phyloP scores from a whole-genome alignment of 2,888 invertebrate species.

The Ichneumon xanthorius region DNA sequence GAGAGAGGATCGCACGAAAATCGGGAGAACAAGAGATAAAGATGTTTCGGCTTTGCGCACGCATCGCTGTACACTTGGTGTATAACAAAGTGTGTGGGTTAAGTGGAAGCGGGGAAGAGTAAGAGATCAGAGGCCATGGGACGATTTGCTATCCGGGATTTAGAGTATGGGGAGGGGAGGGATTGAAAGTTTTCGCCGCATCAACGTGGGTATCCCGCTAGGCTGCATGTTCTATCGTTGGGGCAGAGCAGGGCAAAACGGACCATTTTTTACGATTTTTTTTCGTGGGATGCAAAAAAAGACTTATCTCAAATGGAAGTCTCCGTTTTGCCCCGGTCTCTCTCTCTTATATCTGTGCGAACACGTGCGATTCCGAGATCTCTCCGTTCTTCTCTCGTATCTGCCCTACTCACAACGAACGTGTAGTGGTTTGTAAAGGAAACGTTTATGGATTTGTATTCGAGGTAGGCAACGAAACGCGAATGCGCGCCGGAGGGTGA shows the following conservation, averaged over 20 bases:
- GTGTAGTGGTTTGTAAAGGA: slow-evolving; percentile 49
- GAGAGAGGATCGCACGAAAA: neutral
- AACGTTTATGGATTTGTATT: slow-evolving; percentile 57
- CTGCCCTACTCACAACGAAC: slow-evolving; percentile 6
- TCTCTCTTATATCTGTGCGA: neutral
- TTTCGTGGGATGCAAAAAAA: neutral
- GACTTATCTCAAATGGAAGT: neutral
- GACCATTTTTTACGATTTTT: neutral
- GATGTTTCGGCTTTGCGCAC: slow-evolving; percentile 5
- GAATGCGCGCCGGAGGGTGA: slow-evolving; percentile 21
- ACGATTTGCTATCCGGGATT: slow-evolving; percentile 50
- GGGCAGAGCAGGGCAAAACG: neutral
- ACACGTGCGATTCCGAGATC: slow-evolving; percentile 6
- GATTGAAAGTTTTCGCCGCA: slow-evolving; percentile 30
- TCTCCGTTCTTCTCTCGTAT: neutral
- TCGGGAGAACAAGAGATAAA: slow-evolving; percentile 13
- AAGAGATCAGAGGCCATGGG: slow-evolving; percentile 36
- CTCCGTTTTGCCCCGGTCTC: no score
- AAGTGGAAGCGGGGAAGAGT: slow-evolving; percentile 3
- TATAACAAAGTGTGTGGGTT: neutral
- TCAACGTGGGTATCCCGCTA: slow-evolving; percentile 6
- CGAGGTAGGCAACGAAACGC: slow-evolving; percentile 35
- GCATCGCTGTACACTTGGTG: neutral
- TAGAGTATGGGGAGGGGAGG: neutral
- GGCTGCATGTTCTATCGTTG: neutral